Evolutionary conservation across 2,888 invertebrate genomes (phyloP), one percentile per base, ranked within the genome.

Genomic region (Machimus atricapillus): DNA sequence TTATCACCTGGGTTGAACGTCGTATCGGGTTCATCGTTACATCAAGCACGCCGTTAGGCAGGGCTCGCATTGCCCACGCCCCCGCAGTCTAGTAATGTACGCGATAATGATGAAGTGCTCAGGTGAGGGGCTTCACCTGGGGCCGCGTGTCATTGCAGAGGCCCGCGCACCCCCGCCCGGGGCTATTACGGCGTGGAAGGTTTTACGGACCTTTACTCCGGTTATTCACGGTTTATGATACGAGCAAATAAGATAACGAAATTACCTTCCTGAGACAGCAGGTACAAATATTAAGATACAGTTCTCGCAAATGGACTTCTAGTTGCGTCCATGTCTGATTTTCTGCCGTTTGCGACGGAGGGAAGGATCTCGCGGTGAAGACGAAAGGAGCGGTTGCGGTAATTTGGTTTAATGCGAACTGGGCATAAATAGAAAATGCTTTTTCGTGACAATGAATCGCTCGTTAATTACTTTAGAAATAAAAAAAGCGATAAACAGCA

Each of bases 21-120:
- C 66, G 83, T 66, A 83, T 83, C 83, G 83, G 73, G 58, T 83
- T 83, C 83, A 83, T 83, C 83, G 83, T 73, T 40, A 73, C 73
- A 66, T 73, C 66, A 83, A 73, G 83, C 83, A 73, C 43, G 66
- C 73, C 37, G 66, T 83, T 83, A 83, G 83, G 40, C 34, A 3
- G 83, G 19, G 40, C 16, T n/a, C 12, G 14, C 8, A n/a, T 14
- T 43, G 23, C 31, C 73, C 58, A 9, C 82, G 14, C 34, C 52
- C 40, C 40, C 58, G 58, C 58, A 37, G 73, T 23, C 19, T 73
- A 83, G 83, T 83, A 66, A 83, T 83, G 66, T 83, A 40, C 58
- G 73, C 83, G 66, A 83, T 83, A 83, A 83, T 83, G 83, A 83
- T 83, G 83, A 23, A 83, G 66, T 40, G 83, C 73, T 37, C 83